These are phyloP conservation scores for Linyphia triangularis DNA, from an alignment of 2,888 invertebrate genomes.

Conservation along the genomic window DNA sequence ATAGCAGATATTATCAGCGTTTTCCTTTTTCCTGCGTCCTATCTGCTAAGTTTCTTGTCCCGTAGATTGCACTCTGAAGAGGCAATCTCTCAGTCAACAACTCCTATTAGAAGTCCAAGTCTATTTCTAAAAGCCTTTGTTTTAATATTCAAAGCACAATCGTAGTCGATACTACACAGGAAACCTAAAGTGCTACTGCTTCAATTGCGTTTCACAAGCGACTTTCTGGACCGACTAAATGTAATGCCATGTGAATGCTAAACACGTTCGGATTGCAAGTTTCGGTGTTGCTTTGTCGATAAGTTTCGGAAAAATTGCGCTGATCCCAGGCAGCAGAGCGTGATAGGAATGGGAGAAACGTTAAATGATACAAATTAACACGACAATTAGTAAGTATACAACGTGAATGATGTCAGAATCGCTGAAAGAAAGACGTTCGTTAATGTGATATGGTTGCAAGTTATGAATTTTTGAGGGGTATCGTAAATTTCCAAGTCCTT, in stretches of 20 bases:
- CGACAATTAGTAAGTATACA: constrained; percentile 12
- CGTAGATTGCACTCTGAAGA: constrained; percentile 6
- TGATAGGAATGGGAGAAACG: neutral
- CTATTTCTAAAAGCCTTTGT: neutral
- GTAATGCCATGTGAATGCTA: constrained; percentile 27
- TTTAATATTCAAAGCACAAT: constrained; percentile 44
- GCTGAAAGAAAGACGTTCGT: neutral
- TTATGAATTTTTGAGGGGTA: neutral
- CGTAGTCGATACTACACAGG: constrained; percentile 8
- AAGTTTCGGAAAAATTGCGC: neutral
- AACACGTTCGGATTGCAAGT: neutral
- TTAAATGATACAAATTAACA: neutral
- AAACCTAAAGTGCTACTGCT: constrained; percentile 28
- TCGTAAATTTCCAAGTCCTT: neutral
- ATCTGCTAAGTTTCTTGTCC: neutral
- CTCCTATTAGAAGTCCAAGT: neutral
- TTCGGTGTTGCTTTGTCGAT: constrained; percentile 15
- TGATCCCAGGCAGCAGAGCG: neutral
- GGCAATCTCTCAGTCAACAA: neutral
- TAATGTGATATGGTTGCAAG: neutral
- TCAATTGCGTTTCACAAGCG: constrained; percentile 14
- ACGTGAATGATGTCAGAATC: constrained; percentile 13
- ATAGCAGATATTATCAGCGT: constrained; percentile 4
- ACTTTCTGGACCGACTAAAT: constrained; percentile 19
- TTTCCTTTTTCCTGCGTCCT: neutral